Evolutionary conservation across 2,888 invertebrate genomes (phyloP).

Genomic region (Hydrotaea diabolus): DNA sequence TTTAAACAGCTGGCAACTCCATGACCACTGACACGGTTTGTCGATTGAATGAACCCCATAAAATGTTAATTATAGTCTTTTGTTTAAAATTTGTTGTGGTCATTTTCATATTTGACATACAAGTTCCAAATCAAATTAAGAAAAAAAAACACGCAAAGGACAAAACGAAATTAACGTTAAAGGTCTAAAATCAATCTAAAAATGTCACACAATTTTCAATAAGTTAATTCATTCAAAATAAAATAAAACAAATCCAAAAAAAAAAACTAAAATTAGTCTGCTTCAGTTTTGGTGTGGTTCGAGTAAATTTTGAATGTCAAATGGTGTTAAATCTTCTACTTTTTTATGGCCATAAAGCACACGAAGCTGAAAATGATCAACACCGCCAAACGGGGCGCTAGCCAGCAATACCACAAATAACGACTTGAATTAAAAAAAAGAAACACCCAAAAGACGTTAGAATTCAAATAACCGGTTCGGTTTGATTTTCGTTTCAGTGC

Average conservation of each 20-base stretch:
- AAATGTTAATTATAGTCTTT: not conserved
- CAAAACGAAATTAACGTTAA: not conserved
- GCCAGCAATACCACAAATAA: not conserved
- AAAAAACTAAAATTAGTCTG: not conserved
- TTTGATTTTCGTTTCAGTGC: not conserved
- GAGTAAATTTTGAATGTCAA: conserved; percentile 26
- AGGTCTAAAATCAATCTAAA: not conserved
- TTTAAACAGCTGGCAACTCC: too few relatives aligned
- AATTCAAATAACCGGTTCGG: not conserved
- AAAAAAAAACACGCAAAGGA: not conserved
- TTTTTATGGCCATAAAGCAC: conserved; percentile 12
- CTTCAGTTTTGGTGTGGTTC: not conserved
- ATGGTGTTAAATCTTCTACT: conserved; percentile 32
- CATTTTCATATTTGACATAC: not conserved
- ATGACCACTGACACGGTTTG: not conserved
- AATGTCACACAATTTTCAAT: not conserved
- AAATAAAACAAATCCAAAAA: too few relatives aligned
- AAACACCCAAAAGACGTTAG: too few relatives aligned
- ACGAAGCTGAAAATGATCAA: not conserved
- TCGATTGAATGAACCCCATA: not conserved
- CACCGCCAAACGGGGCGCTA: not conserved
- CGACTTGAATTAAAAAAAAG: too few relatives aligned
- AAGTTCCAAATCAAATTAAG: not conserved
- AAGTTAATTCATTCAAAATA: not conserved
- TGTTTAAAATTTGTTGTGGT: not conserved